Conservation (phyloP, 1,140 invertebrate genomes). For the Prorops nasuta region DNA sequence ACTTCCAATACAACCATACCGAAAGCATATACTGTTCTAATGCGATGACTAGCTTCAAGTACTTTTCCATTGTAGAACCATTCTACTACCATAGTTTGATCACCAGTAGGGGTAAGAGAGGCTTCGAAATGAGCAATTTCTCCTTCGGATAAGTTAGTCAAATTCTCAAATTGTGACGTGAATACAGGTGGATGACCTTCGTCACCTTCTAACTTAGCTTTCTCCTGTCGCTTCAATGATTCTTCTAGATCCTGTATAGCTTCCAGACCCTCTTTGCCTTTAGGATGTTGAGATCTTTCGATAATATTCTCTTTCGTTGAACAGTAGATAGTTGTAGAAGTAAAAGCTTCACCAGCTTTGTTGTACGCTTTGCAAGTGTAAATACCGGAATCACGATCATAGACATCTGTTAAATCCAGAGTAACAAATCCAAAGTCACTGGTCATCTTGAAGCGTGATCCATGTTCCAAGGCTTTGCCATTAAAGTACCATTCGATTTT, state of each 20-base stretch:
- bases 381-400: slow-evolving; percentile 91
- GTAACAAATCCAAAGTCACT: slow-evolving; percentile 93
- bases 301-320: slow-evolving; percentile 79
- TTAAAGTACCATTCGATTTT: slow-evolving; percentile 94
- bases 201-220: slow-evolving; percentile 67
- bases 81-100: slow-evolving; percentile 95
- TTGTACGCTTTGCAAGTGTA: slow-evolving; percentile 89
- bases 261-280: slow-evolving; percentile 86
- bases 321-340: slow-evolving; percentile 84
- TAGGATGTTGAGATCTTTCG: slow-evolving; percentile 88
- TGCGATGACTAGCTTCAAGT: slow-evolving; percentile 85
- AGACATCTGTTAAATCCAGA: slow-evolving; percentile 83
- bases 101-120: slow-evolving; percentile 87
- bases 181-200: slow-evolving; percentile 83
- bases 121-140: slow-evolving; percentile 94
- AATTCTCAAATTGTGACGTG: slow-evolving; percentile 81
- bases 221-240: slow-evolving; percentile 71
- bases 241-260: slow-evolving; percentile 90
- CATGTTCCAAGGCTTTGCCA: slow-evolving; percentile 81
- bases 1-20: slow-evolving; percentile 95
- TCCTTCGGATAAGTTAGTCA: slow-evolving; percentile 80
- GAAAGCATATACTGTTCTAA: slow-evolving; percentile 89
- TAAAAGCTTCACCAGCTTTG: slow-evolving; percentile 85
- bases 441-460: slow-evolving; percentile 81
- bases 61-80: slow-evolving; percentile 95